Evolutionary conservation across 2,797 vertebrate genomes (phyloP), one percentile per base, ranked within the genome.

Genomic region (Acanthornis magna): DNA sequence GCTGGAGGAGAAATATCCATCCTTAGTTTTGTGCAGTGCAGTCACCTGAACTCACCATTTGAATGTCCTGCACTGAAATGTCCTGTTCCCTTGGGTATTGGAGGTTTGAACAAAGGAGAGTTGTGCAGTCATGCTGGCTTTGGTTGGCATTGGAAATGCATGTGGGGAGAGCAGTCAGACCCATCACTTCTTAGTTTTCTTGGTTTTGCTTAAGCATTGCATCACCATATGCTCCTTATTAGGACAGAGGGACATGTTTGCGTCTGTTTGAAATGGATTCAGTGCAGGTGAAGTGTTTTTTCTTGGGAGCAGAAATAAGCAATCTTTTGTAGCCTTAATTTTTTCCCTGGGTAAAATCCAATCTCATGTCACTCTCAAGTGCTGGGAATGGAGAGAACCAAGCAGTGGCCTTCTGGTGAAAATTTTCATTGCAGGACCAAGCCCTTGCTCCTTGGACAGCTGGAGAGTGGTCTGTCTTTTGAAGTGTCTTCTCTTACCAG

Each of bases 401-500:
- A 54, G 43, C 43, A 26, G 22, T 45, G 58, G 16, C 43, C 63
- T 82, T 87, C 63, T 60, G 43, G 13, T 40, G 42, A 73, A 13
- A 70, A 23, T 51, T 70, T 45, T 76, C 54, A 16, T 42, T 76
- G 61, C 26, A 77, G 45, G 45, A 53, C 36, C 19, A 65, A 51
- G 16, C 32, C 29, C 23, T 81, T 57, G 34, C 23, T 70, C 36
- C 63, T 51, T 58, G 80, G 72, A 67, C 48, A 77, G 29, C 61
- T 77, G 60, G 40, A 65, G n/a, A 6, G 4, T 36, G 29, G 27
- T 65, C 68, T 78, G 32, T 67, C 23, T 71, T 34, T 48, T 93
- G 85, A 85, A 71, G 30, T 62, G 3, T 55, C 38, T 67, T 94
- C 26, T 93, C 77, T 78, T 13, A 40, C 55, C 95, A 99, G 99